Conservation (phyloP, 2,888 invertebrate species). For the Drosophila atripex region DNA sequence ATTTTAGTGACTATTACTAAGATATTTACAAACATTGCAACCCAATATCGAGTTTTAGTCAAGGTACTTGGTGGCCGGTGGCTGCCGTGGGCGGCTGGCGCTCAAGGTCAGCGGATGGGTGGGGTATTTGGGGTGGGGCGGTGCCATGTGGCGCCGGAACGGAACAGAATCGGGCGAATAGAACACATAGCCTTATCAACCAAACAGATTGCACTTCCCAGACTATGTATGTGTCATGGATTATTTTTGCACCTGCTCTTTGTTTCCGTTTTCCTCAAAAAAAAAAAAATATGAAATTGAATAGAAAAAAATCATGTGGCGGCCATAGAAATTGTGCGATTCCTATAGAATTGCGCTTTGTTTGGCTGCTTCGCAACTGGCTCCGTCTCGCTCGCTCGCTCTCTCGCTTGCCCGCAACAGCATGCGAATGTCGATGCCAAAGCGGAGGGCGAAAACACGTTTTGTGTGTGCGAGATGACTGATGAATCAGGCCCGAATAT, state of each 20-base stretch:
- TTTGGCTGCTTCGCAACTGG: conserved; percentile 28
- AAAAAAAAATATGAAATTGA: background rate
- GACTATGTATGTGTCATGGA: conserved; percentile 63
- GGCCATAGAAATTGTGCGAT: conserved; percentile 38
- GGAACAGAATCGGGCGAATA: background rate
- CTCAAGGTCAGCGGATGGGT: conserved; percentile 25
- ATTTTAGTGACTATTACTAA: no score
- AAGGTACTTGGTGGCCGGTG: no score
- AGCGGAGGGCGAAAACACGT: conserved; percentile 76
- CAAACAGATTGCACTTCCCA: conserved; percentile 60
- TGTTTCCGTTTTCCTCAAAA: conserved; percentile 64
- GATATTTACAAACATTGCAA: no score
- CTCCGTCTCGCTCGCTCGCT: conserved; percentile 17
- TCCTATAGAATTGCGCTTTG: conserved; percentile 32
- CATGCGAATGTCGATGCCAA: conserved; percentile 65
- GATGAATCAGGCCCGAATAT: conserved; percentile 57
- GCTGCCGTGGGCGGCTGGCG: conserved; percentile 24
- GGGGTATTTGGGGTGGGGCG: conserved; percentile 12
- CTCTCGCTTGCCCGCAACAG: conserved; percentile 33
- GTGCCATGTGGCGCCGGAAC: conserved; percentile 44
- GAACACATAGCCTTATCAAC: conserved; percentile 21
- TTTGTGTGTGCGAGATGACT: conserved; percentile 58
- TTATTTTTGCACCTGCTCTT: conserved; percentile 62
- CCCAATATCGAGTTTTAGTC: no score
- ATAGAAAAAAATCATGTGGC: conserved; percentile 36